phyloP scores from a whole-genome alignment of 2,888 invertebrate species.

The Apodemia hepburni region DNA sequence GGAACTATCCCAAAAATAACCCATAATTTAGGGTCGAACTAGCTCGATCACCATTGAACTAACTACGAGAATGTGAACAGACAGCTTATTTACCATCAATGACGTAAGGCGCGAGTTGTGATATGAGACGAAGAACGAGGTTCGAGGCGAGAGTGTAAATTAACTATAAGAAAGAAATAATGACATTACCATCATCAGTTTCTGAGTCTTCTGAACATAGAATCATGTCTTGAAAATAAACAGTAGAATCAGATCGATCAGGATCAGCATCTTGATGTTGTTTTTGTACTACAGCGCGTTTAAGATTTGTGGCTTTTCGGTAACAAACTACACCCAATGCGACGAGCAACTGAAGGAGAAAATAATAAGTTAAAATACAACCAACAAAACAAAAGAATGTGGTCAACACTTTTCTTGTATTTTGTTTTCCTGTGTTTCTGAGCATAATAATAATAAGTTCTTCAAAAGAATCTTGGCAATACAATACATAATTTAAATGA shows the following conservation, averaged over 20 bases:
- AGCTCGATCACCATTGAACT: no score
- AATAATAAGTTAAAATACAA: not conserved
- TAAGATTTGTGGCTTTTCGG: conserved; percentile 92
- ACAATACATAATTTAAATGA: no score
- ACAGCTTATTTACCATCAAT: no score
- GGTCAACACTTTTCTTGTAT: not conserved
- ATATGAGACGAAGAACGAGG: no score
- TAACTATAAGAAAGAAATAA: not conserved
- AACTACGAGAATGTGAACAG: no score
- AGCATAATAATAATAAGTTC: no score
- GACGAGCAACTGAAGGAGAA: conserved; percentile 83
- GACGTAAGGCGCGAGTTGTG: no score
- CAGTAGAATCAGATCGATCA: conserved; percentile 95
- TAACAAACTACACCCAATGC: conserved; percentile 94
- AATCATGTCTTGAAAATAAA: conserved; percentile 97
- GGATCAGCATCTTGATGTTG: conserved; percentile 89
- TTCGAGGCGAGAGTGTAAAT: no score
- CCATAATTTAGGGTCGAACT: no score
- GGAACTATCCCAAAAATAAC: no score
- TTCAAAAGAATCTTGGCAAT: no score
- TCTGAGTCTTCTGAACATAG: conserved; percentile 95
- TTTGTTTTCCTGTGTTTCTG: no score
- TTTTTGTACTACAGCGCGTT: conserved; percentile 86
- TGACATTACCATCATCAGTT: conserved; percentile 87
- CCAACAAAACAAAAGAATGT: not conserved